Base-by-base conservation (phyloP, 2,888 invertebrate genomes). In the Torymus tubicola region DNA sequence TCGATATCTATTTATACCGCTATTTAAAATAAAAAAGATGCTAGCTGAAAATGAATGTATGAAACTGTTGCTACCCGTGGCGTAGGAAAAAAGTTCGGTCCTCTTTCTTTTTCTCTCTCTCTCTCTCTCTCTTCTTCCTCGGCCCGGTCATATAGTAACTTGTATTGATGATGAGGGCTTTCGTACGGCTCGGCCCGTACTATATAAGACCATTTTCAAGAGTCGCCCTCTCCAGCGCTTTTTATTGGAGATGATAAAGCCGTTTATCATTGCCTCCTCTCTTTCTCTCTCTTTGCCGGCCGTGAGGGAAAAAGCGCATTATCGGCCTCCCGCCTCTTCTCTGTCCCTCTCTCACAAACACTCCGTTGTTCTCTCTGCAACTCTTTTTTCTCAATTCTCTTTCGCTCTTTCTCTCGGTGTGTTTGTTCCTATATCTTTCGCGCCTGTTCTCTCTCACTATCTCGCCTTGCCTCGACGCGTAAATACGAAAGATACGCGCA, bases 181-280 rank as follows among this genome's bases (percentile, higher is more conserved):
- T 69, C 42, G 42, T 52, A 42, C 16, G 74, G 68, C 12, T 55
- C 24, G 64, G 42, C 18, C 52, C 68, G n/a, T 12, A 50, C 58
- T 63, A 60, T 77, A 70, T 73, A 70, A 71, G 72, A 61, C 57
- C 67, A 72, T 79, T 81, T 79, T 69, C 72, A 63, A 76, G 71
- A 78, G 71, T 70, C 68, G 21, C 67, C 58, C 53, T 24, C 68
- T 68, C 75, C 63, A 82, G 78, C 71, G 63, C 60, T 67, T 80
- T 78, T 80, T 82, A 78, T 82, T 78, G 73, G 63, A 78, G 75
- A 75, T 75, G 74, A 82, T 82, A 80, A 76, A 76, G 82, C 80
- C 78, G 78, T 82, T 82, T 78, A 80, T 82, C 82, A 80, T 82
- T 80, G 61, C 74, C 60, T 69, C 60, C 65, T 10, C 42, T n/a